These are phyloP conservation scores for Sardinella longiceps DNA, from an alignment of 2,797 vertebrate species.

Conservation along the genomic window DNA sequence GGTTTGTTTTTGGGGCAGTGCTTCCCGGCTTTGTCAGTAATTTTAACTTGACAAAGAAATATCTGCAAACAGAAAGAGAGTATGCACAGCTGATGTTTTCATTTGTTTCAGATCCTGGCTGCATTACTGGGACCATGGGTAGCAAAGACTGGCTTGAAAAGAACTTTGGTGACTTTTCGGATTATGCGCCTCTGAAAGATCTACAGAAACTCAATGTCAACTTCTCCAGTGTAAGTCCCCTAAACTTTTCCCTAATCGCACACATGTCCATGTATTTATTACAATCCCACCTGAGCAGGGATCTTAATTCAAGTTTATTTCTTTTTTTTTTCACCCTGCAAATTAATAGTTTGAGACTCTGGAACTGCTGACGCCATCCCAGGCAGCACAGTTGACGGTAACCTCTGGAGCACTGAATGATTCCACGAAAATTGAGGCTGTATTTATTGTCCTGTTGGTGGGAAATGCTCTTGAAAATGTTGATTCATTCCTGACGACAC, in stretches of 20 bases:
- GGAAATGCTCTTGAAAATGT: slow-evolving; percentile 55
- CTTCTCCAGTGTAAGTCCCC: slow-evolving; percentile 57
- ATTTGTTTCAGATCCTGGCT: slow-evolving; percentile 57
- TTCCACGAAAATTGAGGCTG: slow-evolving; percentile 37
- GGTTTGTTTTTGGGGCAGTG: no score
- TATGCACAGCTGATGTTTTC: no score
- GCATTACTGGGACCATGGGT: slow-evolving; percentile 42
- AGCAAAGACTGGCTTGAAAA: slow-evolving; percentile 53
- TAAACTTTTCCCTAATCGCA: not conserved
- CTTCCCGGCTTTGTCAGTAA: no score
- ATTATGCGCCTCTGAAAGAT: slow-evolving; percentile 50
- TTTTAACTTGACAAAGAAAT: no score
- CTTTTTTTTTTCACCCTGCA: no score
- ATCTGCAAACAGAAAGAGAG: no score
- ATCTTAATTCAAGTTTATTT: no score
- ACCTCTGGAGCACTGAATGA: slow-evolving; percentile 40
- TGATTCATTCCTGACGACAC: slow-evolving; percentile 48
- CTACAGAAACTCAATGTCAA: slow-evolving; percentile 46
- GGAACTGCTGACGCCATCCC: slow-evolving; percentile 35
- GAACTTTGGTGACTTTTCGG: slow-evolving; percentile 58
- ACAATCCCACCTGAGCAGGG: no score
- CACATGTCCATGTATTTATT: no score
- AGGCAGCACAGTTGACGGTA: slow-evolving; percentile 42
- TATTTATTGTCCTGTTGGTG: slow-evolving; percentile 54
- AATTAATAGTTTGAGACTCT: slow-evolving; percentile 43